These are phyloP conservation scores for Colletes collaris DNA, from an alignment of 2,888 invertebrate species.

Conservation along the genomic window DNA sequence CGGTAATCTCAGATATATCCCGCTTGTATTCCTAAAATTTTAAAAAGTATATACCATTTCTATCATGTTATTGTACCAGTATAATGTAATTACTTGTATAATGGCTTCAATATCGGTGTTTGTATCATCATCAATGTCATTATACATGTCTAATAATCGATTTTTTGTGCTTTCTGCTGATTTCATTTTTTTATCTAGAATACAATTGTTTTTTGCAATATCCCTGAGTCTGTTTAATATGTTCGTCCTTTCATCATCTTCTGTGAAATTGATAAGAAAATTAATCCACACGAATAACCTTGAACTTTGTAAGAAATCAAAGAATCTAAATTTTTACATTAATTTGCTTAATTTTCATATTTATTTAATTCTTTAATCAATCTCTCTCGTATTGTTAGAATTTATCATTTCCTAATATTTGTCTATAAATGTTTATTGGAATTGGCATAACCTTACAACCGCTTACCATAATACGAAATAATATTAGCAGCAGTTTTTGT, in stretches of 20 bases:
- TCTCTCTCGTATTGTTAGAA: background rate
- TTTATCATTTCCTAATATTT: background rate
- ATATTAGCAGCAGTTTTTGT: slow-evolving; percentile 74
- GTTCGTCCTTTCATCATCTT: slow-evolving; percentile 52
- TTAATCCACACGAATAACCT: background rate
- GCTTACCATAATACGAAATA: slow-evolving; percentile 72
- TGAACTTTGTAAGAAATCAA: background rate
- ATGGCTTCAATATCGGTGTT: slow-evolving; percentile 9
- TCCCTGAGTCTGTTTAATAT: slow-evolving; percentile 63
- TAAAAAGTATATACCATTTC: background rate
- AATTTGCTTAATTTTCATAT: too few species aligned
- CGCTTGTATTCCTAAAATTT: slow-evolving; percentile 64
- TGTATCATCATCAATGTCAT: background rate
- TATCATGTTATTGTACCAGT: background rate
- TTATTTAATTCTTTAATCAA: too few species aligned
- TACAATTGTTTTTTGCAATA: slow-evolving; percentile 62
- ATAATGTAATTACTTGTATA: slow-evolving; percentile 32
- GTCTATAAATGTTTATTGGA: too few species aligned
- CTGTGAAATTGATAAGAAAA: slow-evolving; percentile 14
- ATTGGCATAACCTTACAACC: slow-evolving; percentile 27
- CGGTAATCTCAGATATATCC: slow-evolving; percentile 49
- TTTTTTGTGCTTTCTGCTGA: slow-evolving; percentile 35
- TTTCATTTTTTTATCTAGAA: slow-evolving; percentile 59
- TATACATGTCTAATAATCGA: background rate
- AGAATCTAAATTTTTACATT: too few species aligned